Conservation (phyloP, 1,140 invertebrate genomes). For the Aradophagus sp. region DNA sequence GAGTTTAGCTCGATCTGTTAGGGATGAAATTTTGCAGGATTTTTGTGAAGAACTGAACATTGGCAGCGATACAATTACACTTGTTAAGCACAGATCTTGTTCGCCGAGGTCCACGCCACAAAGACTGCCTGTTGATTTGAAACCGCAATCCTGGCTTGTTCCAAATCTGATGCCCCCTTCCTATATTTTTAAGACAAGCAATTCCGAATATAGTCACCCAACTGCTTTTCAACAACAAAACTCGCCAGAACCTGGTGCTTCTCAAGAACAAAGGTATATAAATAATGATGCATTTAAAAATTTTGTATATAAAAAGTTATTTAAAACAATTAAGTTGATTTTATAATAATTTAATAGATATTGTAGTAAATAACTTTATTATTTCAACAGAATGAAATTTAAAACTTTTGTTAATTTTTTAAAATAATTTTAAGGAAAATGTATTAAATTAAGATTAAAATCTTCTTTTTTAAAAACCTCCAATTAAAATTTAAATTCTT, state of each 20-base stretch:
- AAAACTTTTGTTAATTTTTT: too few species aligned
- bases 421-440: too few species aligned
- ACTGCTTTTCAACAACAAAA: slow-evolving; percentile 56
- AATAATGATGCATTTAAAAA: too few species aligned
- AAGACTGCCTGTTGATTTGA: slow-evolving; percentile 67
- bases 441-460: too few species aligned
- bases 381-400: too few species aligned
- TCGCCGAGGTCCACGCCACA: slow-evolving; percentile 71
- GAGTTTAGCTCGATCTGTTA: slow-evolving; percentile 66
- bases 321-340: too few species aligned
- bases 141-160: slow-evolving; percentile 61
- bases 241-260: slow-evolving; percentile 68
- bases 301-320: too few species aligned
- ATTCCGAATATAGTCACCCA: slow-evolving; percentile 70
- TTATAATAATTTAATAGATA: too few species aligned
- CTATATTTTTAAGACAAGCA: slow-evolving; percentile 69
- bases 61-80: slow-evolving; percentile 69
- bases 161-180: slow-evolving; percentile 68
- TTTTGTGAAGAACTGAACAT: slow-evolving; percentile 73
- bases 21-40: slow-evolving; percentile 72
- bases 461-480: too few species aligned
- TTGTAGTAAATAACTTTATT: neutral
- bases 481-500: too few species aligned
- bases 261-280: slow-evolving; percentile 60
- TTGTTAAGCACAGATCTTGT: slow-evolving; percentile 71